Evolutionary conservation across 2,113 vertebrate species (phyloP).

Genomic region (Serilophus lunatus): DNA sequence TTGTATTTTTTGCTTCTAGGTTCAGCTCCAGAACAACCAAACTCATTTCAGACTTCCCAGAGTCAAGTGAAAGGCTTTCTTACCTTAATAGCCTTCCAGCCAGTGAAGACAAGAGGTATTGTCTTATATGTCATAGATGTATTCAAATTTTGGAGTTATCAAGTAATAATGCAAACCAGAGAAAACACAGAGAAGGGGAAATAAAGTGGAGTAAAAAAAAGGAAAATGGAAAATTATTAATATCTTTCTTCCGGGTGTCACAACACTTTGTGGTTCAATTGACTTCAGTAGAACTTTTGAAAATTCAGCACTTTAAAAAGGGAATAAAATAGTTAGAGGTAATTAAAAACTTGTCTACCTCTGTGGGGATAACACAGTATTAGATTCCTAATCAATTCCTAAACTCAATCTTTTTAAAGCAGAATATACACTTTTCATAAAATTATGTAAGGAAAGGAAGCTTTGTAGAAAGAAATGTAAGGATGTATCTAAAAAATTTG

Average conservation of each 20-base stretch:
- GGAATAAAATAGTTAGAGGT: neutral
- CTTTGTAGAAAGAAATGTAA: neutral
- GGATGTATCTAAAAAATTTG: neutral
- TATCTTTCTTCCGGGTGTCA: neutral
- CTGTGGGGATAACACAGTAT: neutral
- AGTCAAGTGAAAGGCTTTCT: neutral
- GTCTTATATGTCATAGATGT: neutral
- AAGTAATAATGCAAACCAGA: neutral
- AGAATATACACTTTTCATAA: neutral
- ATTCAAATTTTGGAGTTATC: neutral
- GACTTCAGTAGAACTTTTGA: neutral
- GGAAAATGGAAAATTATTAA: neutral
- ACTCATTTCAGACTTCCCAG: neutral
- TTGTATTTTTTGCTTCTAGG: neutral
- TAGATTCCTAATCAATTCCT: neutral
- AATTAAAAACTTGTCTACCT: neutral
- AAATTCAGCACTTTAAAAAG: neutral
- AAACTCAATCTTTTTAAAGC: neutral
- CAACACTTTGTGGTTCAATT: neutral
- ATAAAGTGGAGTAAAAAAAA: rapidly evolving
- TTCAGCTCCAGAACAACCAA: neutral
- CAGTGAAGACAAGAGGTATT: neutral
- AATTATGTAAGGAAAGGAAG: neutral
- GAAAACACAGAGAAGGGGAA: neutral
- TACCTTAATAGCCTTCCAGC: neutral